Percentiles rank a stretch among this genome's conserved stretches.
These are phyloP conservation scores for Synanthedon vespiformis DNA, from an alignment of 2,888 invertebrate genomes.

Conservation along the genomic window DNA sequence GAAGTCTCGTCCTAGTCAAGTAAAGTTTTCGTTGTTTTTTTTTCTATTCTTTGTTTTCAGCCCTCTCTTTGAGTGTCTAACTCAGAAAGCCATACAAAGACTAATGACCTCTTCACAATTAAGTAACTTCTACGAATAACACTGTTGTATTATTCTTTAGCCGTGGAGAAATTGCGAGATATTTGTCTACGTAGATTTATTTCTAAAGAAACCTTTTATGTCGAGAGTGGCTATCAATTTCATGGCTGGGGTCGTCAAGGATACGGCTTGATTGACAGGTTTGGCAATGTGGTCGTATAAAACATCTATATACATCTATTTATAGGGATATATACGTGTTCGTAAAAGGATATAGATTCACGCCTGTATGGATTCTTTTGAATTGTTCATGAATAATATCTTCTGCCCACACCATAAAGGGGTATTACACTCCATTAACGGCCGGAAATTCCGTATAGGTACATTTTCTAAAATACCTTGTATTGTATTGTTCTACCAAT, in stretches of 20 bases:
- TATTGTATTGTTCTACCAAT: too few species aligned
- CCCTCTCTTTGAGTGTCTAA: too few species aligned
- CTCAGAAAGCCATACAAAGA: too few species aligned
- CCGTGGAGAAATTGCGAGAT: neutral
- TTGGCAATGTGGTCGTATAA: constrained; percentile 33
- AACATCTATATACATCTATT: constrained; percentile 13
- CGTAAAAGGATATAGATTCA: constrained; percentile 38
- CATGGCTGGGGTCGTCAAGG: constrained; percentile 35
- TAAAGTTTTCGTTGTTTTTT: too few species aligned
- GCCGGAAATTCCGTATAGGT: constrained; percentile 1
- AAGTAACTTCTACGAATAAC: too few species aligned
- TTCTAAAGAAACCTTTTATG: constrained; percentile 18
- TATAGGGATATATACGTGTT: constrained; percentile 1
- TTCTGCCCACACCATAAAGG: constrained; percentile 24
- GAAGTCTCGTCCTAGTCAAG: too few species aligned
- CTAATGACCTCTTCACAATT: too few species aligned
- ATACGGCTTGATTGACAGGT: constrained; percentile 47
- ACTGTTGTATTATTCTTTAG: too few species aligned
- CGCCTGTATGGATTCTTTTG: constrained; percentile 32
- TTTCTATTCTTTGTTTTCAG: too few species aligned
- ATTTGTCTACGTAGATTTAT: constrained; percentile 1
- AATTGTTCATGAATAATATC: constrained; percentile 31
- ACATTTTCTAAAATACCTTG: too few species aligned
- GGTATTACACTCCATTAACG: constrained; percentile 13
- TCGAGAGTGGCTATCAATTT: constrained; percentile 44